These are phyloP conservation scores for Hozukius guyotensis DNA, from an alignment of 2,797 vertebrate species.

Conservation along the genomic window DNA sequence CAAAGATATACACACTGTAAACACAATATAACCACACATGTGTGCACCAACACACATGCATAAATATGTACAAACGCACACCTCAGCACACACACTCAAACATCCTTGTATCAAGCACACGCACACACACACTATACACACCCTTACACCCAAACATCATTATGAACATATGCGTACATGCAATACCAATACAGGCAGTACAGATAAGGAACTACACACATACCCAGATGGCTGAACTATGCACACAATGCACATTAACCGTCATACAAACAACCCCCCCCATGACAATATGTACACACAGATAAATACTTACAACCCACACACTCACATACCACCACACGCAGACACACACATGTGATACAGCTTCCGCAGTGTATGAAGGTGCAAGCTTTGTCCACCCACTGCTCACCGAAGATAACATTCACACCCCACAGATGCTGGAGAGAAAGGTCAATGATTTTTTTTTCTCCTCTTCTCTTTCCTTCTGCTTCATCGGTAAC, in stretches of 20 bases:
- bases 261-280: neutral
- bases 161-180: neutral
- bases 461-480: neutral
- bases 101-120: neutral
- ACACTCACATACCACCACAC: neutral
- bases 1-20: constrained; percentile 11
- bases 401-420: constrained; percentile 70
- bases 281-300: constrained; percentile 6
- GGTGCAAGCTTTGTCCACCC: constrained; percentile 30
- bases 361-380: constrained; percentile 45
- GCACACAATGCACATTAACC: constrained; percentile 6
- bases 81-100: neutral
- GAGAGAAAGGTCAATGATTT: constrained; percentile 55
- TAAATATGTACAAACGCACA: neutral
- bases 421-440: constrained; percentile 53
- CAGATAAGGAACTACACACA: constrained; percentile 1
- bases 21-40: neutral
- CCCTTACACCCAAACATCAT: neutral
- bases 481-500: constrained; percentile 12
- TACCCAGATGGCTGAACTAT: constrained; percentile 9
- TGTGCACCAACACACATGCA: neutral
- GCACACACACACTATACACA: neutral
- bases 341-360: neutral
- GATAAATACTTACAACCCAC: neutral
- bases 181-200: neutral